A percentile compares a stretch with the other conserved stretches of the same genome.
These are phyloP conservation scores for Peromyscus eremicus DNA, from an alignment of 2,797 vertebrate species.

Conservation along the genomic window DNA sequence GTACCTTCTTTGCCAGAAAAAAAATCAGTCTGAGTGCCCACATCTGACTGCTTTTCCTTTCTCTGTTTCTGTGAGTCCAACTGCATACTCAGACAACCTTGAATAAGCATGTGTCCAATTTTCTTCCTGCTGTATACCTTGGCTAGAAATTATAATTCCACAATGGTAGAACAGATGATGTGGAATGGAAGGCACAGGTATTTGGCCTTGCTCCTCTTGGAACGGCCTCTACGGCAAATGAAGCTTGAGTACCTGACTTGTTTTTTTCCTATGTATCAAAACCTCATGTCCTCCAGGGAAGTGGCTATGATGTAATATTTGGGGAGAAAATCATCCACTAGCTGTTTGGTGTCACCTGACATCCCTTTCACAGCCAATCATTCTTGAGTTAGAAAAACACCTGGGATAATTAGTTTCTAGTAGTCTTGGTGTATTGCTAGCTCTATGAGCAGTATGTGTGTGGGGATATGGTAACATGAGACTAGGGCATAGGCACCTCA, in stretches of 20 bases:
- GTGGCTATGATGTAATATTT: background rate
- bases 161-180: background rate
- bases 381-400: background rate
- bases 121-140: background rate
- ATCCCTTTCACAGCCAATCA: background rate
- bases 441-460: background rate
- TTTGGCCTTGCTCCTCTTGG: background rate
- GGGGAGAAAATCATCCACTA: background rate
- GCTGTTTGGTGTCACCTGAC: background rate
- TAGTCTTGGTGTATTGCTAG: background rate
- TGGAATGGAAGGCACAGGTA: background rate
- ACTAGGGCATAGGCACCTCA: background rate
- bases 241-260: background rate
- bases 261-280: background rate
- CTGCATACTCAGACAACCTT: background rate
- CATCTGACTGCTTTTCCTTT: background rate
- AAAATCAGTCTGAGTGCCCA: background rate
- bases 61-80: background rate
- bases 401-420: background rate
- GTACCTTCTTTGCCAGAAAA: conserved; percentile 40
- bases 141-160: background rate
- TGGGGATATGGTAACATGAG: background rate
- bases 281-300: background rate
- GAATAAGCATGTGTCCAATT: background rate
- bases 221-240: background rate